phyloP scores from a whole-genome alignment of 1,140 invertebrate species.

The Episyrphus balteatus region DNA sequence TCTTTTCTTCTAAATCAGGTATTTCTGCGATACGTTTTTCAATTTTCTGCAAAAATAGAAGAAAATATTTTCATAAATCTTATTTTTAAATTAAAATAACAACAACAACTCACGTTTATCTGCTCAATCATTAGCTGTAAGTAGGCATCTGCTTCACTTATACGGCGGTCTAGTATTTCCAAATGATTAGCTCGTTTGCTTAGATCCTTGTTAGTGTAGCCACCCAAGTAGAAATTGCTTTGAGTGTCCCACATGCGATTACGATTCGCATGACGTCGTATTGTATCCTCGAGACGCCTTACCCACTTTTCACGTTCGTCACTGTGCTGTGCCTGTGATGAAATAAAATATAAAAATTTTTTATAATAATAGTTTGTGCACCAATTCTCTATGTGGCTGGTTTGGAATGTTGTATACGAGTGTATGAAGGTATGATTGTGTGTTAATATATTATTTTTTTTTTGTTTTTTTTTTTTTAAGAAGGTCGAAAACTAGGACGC shows the following conservation, averaged over 20 bases:
- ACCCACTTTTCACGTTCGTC: slow-evolving; percentile 95
- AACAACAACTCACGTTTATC: slow-evolving; percentile 50
- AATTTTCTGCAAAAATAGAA: slow-evolving; percentile 45
- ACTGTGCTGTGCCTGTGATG: slow-evolving; percentile 69
- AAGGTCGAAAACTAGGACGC: too few relatives aligned
- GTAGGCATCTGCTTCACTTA: slow-evolving; percentile 92
- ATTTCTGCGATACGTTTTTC: slow-evolving; percentile 52
- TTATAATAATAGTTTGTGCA: not conserved
- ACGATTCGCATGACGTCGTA: slow-evolving; percentile 65
- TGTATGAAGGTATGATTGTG: too few relatives aligned
- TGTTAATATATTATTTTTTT: too few relatives aligned
- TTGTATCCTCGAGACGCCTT: slow-evolving; percentile 85
- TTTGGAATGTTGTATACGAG: too few relatives aligned
- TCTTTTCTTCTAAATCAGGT: slow-evolving; percentile 51
- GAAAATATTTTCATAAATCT: slow-evolving; percentile 6
- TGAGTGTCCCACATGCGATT: slow-evolving; percentile 39
- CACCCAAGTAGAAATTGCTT: slow-evolving; percentile 22
- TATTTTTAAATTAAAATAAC: slow-evolving; percentile 8
- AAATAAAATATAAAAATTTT: not conserved
- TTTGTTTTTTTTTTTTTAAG: too few relatives aligned
- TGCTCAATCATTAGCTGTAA: slow-evolving; percentile 93
- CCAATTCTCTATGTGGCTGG: too few relatives aligned
- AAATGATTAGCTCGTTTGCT: slow-evolving; percentile 33
- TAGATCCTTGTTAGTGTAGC: slow-evolving; percentile 31
- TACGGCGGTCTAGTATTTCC: slow-evolving; percentile 69